A percentile compares a stretch with the other conserved stretches of the same genome.
phyloP scores from a whole-genome alignment of 2,113 vertebrate species.

The Chloroceryle aenea region DNA sequence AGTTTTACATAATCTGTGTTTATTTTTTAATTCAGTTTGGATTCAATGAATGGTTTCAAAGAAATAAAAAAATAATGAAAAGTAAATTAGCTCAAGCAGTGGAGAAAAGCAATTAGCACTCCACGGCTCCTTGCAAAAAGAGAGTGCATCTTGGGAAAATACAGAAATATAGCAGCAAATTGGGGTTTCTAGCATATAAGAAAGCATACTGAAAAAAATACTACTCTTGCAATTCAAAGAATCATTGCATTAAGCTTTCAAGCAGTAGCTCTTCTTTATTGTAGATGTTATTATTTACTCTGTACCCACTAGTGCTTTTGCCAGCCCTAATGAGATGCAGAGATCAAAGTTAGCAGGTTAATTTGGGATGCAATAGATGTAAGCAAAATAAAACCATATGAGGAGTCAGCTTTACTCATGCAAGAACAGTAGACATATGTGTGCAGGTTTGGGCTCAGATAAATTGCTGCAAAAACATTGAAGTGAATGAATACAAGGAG shows the following conservation, averaged over 20 bases:
- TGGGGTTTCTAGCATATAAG: neutral
- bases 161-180: neutral
- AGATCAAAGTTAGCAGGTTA: neutral
- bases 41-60: neutral
- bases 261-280: neutral
- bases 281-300: neutral
- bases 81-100: neutral
- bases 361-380: neutral
- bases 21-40: neutral
- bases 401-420: neutral
- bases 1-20: neutral
- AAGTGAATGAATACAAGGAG: neutral
- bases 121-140: neutral
- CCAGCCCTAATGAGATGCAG: neutral
- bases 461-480: neutral
- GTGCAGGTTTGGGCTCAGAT: too few species aligned
- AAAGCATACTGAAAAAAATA: neutral
- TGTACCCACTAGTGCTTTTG: neutral
- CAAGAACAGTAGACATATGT: rapidly evolving
- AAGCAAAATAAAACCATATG: rapidly evolving
- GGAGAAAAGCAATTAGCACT: neutral
- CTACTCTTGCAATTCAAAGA: neutral
- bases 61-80: neutral
- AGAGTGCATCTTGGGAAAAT: neutral
- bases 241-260: neutral